Conservation (phyloP, 2,888 invertebrate species). For the Taenaris catops region DNA sequence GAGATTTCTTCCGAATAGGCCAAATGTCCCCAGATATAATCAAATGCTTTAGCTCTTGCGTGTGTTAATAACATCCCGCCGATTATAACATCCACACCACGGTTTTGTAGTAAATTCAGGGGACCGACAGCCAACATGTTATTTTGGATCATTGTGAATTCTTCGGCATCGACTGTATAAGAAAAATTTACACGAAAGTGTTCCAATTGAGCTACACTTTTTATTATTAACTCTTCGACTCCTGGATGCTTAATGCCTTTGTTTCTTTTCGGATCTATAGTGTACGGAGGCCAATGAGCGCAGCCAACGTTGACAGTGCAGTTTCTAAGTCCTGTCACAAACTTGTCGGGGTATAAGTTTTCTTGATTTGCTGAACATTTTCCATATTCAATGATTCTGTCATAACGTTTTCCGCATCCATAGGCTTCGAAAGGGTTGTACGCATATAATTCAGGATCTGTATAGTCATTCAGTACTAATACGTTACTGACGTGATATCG, state of each 20-base stretch:
- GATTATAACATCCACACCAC: constrained; percentile 28
- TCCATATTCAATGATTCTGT: constrained; percentile 37
- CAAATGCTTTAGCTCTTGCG: constrained; percentile 32
- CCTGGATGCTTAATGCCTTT: constrained; percentile 16
- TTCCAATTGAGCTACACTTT: constrained; percentile 36
- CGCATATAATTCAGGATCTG: constrained; percentile 36
- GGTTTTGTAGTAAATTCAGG: constrained; percentile 27
- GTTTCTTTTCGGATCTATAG: constrained; percentile 27
- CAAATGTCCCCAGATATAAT: constrained; percentile 35
- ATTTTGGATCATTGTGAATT: constrained; percentile 23
- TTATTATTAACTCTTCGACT: constrained; percentile 31
- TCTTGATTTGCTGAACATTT: constrained; percentile 30
- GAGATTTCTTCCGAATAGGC: constrained; percentile 37
- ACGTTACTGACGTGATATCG: constrained; percentile 33
- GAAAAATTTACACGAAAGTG: constrained; percentile 38
- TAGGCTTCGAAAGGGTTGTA: constrained; percentile 52
- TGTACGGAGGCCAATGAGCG: constrained; percentile 44
- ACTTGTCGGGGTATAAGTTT: constrained; percentile 36
- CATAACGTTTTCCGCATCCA: constrained; percentile 47
- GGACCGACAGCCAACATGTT: constrained; percentile 34
- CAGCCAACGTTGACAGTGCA: constrained; percentile 40
- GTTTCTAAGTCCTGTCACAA: constrained; percentile 36
- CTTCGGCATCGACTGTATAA: constrained; percentile 26
- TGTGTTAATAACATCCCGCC: constrained; percentile 31
- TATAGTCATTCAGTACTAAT: constrained; percentile 35